Evolutionary conservation across 35 echinoderm and acorn worm species (phyloP), one percentile per base, ranked within the genome.

Genomic region (Heliocidaris tuberculata): DNA sequence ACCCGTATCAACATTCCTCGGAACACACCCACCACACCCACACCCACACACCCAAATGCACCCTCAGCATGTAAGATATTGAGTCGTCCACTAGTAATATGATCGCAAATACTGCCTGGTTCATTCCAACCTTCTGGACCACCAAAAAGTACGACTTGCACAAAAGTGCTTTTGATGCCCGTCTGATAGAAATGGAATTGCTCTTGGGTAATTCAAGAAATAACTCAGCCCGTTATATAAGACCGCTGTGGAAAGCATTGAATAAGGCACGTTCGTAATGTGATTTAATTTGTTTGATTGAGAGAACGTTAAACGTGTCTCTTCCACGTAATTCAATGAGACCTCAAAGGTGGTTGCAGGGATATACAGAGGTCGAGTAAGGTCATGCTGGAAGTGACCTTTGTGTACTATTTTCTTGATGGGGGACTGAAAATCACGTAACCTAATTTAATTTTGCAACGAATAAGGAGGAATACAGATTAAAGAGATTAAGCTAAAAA

Each of bases 251-350:
- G 27, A 71, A 78, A 4, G 65, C 27, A 78, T 78, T 78, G 65
- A 78, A 78, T 8, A n/a, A 21, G 65, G 65, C 65, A 78, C 17
- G 65, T 78, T 19, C 65, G 65, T 78, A 78, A 78, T 78, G 65
- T 78, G 65, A 78, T 78, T n/a, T 78, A 78, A 78, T 78, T 78
- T 78, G 65, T 19, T n/a, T 78, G 65, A 78, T 78, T 78, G 65
- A n/a, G n/a, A 24, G 65, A 78, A 78, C 65, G 65, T 78, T 78
- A 78, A 78, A 78, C 65, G 65, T 78, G 65, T 78, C 65, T 19
- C 6, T 78, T 78, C 65, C 65, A 78, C 27, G 65, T 78, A 78
- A 78, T 78, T 78, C 65, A 78, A 78, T 78, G 65, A 78, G 27
- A n/a, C 65, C 0, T 78, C 17, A 27, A 21, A 24, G 65, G 65